phyloP scores from a whole-genome alignment of 2,113 vertebrate species.

The Sylvilagus bachmani region DNA sequence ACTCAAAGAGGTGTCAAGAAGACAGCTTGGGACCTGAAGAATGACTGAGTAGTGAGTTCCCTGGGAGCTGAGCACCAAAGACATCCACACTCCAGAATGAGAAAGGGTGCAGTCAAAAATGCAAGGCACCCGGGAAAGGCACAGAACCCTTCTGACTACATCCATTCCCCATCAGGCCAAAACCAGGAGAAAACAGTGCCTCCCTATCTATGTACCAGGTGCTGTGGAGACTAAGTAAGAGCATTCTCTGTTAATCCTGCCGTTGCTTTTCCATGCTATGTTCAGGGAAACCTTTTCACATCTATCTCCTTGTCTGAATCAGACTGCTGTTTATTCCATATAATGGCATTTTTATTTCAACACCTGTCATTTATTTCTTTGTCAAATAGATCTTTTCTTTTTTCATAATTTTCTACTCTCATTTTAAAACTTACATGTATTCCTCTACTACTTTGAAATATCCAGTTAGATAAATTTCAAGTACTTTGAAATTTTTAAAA shows the following conservation, averaged over 20 bases:
- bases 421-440: background rate
- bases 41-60: background rate
- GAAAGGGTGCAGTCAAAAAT: background rate
- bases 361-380: background rate
- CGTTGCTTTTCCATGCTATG: background rate
- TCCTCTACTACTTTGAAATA: background rate
- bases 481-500: background rate
- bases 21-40: background rate
- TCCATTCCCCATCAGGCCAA: background rate
- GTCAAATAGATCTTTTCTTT: background rate
- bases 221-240: background rate
- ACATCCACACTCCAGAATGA: background rate
- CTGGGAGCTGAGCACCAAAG: background rate
- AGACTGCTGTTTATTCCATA: background rate
- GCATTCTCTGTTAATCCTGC: fast-evolving
- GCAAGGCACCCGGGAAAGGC: background rate
- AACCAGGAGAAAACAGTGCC: background rate
- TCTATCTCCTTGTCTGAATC: background rate
- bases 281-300: background rate
- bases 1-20: background rate
- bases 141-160: background rate
- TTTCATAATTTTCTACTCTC: background rate
- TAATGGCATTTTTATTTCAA: background rate
- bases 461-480: background rate
- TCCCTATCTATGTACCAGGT: background rate